A percentile compares a stretch with the other conserved stretches of the same genome.
Evolutionary conservation across 2,113 vertebrate species (phyloP).

Genomic region (Antennarius striatus): DNA sequence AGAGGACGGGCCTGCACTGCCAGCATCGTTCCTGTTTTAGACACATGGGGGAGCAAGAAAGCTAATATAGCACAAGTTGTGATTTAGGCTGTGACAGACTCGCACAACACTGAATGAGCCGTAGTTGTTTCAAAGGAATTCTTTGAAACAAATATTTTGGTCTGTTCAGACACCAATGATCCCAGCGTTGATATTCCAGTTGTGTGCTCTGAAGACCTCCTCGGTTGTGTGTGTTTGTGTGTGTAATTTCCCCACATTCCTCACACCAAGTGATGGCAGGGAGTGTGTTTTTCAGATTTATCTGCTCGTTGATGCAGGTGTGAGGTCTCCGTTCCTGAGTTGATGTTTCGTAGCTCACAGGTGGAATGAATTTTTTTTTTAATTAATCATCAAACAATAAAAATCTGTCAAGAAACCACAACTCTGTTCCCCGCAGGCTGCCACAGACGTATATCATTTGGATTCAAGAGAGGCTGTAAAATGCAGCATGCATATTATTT

Average conservation of each 20-base stretch:
- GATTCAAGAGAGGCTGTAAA: constrained; percentile 21
- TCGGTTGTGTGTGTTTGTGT: no score
- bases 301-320: constrained; percentile 25
- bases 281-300: constrained; percentile 5
- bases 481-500: constrained; percentile 23
- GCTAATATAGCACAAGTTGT: neutral
- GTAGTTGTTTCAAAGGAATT: neutral
- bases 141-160: neutral
- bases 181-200: neutral
- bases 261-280: neutral
- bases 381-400: constrained; percentile 6
- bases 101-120: neutral
- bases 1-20: neutral
- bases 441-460: constrained; percentile 40
- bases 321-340: constrained; percentile 45
- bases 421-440: constrained; percentile 13
- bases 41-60: constrained; percentile 59
- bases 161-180: neutral
- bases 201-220: neutral
- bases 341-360: constrained; percentile 30
- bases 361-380: constrained; percentile 52
- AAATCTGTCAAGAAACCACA: constrained; percentile 18
- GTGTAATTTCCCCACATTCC: neutral
- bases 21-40: constrained; percentile 21
- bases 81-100: neutral